Base-by-base conservation (phyloP, 2,888 invertebrate species). In the Agriotes lineatus region DNA sequence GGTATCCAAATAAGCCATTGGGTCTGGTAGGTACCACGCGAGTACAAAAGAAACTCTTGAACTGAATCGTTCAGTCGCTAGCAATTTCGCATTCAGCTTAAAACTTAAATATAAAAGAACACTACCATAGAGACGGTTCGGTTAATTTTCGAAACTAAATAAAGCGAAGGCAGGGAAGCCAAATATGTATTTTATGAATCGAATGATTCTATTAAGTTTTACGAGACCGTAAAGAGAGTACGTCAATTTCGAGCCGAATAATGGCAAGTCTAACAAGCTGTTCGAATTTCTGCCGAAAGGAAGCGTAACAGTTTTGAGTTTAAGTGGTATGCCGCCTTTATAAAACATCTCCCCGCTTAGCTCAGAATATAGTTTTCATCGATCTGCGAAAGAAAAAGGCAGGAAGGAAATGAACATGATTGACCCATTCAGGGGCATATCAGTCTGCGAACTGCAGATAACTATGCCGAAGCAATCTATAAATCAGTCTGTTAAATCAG, bases 401-500 rank as follows among this genome's bases (percentile, higher is more conserved):
- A 52, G 52, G 52, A 52, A 52, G 52, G 52, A 52, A 52, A 18
- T 18, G 52, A 52, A 10, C 33, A 52, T 33, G 52, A 52, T 52
- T 48, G 48, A 48, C 48, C 48, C 22, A 48, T 48, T 52, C 52
- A 33, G n/a, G 52, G 25, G 33, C 18, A 16, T 52, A 52, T 33
- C 35, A 33, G 33, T 18, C 33, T 52, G 52, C 19, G 45, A 45
- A 33, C 33, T 33, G 52, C 18, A 33, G 52, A 52, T 52, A 52
- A 22, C 33, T 52, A 52, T 33, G 16, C 52, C 35, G 33, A 2
- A 52, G 52, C 33, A 52, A 52, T 52, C 52, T 52, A 52, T 52
- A 52, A 52, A 52, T 52, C 52, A 52, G 52, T 33, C 48, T 19
- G 52, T 18, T 33, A 52, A 52, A 52, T 52, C 52, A 52, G 52